A percentile compares a stretch with the other conserved stretches of the same genome.
These are phyloP conservation scores for Sclerurus mexicanus DNA, from an alignment of 2,113 vertebrate species.

Conservation along the genomic window DNA sequence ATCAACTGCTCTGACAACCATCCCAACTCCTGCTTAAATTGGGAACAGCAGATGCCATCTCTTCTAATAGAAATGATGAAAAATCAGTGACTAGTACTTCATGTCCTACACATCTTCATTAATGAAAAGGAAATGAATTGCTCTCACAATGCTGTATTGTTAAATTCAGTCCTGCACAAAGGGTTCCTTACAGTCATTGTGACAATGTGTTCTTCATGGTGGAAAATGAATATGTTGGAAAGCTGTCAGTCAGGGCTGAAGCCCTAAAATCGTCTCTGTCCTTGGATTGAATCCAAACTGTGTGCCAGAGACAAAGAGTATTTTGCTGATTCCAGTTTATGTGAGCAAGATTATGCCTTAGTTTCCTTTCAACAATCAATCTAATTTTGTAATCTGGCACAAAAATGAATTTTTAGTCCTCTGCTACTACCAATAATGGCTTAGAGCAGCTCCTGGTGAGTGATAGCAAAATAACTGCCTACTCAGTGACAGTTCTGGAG, in stretches of 20 bases:
- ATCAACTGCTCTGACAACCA: neutral
- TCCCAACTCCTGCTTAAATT: neutral
- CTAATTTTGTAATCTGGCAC: neutral
- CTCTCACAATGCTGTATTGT: neutral
- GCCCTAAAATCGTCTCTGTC: neutral
- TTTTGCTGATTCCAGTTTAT: neutral
- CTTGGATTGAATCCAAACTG: neutral
- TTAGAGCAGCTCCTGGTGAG: neutral
- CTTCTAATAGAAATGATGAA: neutral
- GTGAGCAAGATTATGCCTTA: neutral
- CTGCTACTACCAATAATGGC: neutral
- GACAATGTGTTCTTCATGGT: neutral
- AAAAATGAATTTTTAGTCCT: neutral
- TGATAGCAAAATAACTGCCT: neutral
- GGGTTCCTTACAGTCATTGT: neutral
- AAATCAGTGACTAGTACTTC: constrained; percentile 11
- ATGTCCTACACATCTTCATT: constrained; percentile 33
- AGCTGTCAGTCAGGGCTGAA: neutral
- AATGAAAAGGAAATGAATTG: constrained; percentile 41
- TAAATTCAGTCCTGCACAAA: neutral
- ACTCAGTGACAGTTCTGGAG: neutral
- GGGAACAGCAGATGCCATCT: neutral
- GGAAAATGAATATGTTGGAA: neutral
- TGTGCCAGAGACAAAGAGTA: neutral
- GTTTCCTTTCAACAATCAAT: neutral